Evolutionary conservation across 1,140 invertebrate genomes (phyloP).

Genomic region (Nylanderia fulva): DNA sequence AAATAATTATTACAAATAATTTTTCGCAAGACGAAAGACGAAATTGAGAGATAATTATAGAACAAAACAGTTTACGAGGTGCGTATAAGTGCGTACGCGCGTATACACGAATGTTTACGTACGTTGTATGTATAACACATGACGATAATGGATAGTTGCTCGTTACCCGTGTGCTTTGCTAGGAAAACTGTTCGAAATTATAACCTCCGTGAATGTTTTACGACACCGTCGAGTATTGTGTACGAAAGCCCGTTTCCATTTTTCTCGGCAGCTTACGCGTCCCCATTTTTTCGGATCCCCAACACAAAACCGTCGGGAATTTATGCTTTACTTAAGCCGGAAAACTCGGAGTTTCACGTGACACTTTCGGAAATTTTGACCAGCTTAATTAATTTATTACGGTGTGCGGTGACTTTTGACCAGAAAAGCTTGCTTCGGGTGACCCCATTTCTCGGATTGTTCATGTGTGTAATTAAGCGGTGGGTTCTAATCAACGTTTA

Average conservation of each 20-base stretch:
- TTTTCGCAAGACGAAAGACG: constrained; percentile 60
- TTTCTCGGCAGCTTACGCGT: constrained; percentile 28
- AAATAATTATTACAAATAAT: constrained; percentile 72
- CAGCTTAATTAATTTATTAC: constrained; percentile 61
- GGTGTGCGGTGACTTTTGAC: constrained; percentile 20
- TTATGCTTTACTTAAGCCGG: constrained; percentile 56
- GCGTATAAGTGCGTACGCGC: background rate
- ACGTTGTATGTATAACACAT: constrained; percentile 17
- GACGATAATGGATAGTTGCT: constrained; percentile 69
- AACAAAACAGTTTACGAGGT: constrained; percentile 30
- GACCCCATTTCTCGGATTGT: constrained; percentile 35
- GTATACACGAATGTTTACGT: background rate
- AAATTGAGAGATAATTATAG: constrained; percentile 65
- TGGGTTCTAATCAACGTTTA: constrained; percentile 12
- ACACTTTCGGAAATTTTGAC: constrained; percentile 48
- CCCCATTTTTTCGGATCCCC: constrained; percentile 45
- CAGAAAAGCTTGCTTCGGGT: constrained; percentile 6
- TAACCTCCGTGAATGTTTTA: constrained; percentile 65
- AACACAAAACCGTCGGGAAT: constrained; percentile 30
- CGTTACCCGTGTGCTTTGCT: constrained; percentile 64
- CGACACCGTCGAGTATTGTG: constrained; percentile 51
- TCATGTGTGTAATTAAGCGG: constrained; percentile 33
- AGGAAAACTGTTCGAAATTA: constrained; percentile 68
- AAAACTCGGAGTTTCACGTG: constrained; percentile 18
- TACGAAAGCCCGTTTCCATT: constrained; percentile 49